Base-by-base conservation (phyloP, 2,888 invertebrate species). In the Dolomedes plantarius region DNA sequence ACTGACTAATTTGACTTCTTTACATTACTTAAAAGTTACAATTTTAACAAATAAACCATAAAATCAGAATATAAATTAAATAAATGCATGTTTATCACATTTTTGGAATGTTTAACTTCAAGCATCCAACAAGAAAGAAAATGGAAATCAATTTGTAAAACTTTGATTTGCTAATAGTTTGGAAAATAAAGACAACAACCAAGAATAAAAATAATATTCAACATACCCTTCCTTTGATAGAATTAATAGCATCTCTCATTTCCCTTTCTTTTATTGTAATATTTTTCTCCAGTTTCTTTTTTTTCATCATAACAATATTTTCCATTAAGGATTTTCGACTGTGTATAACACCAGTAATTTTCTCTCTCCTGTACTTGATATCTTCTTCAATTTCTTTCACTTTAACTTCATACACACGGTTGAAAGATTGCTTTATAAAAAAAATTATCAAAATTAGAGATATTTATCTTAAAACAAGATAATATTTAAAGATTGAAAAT, bases 361-460 rank as follows among this genome's bases (percentile, higher is more conserved):
- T 85, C 5, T 29, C 29, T 36, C 39, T 46, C 19, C 77, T 77
- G 11, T 39, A 31, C 28, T 27, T 6, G 23, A 85, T 78, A 11
- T 85, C 77, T 31, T 85, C 56, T 73, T 85, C 73, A 73, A 85
- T 72, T 77, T 85, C 19, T 16, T 73, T 46, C 13, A 85, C 11
- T 67, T 62, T 77, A 23, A 77, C 76, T 67, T 85, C 83, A 77
- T 73, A 85, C 1, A 85, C 83, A 31, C 73, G 39, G 41, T 78
- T 77, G 11, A 56, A 29, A 73, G 67, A 73, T 29, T 11, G n/a
- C 83, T 85, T 7, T 36, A 36, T n/a, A 50, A 80, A 64, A 7
- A 41, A 65, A 16, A 65, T 19, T 32, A 23, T 27, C 16, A 27
- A 50, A 46, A 76, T 62, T 2, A 73, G 31, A 29, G 29, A 46